phyloP scores from a whole-genome alignment of 2,113 vertebrate genomes.

The Sigmodon hispidus region DNA sequence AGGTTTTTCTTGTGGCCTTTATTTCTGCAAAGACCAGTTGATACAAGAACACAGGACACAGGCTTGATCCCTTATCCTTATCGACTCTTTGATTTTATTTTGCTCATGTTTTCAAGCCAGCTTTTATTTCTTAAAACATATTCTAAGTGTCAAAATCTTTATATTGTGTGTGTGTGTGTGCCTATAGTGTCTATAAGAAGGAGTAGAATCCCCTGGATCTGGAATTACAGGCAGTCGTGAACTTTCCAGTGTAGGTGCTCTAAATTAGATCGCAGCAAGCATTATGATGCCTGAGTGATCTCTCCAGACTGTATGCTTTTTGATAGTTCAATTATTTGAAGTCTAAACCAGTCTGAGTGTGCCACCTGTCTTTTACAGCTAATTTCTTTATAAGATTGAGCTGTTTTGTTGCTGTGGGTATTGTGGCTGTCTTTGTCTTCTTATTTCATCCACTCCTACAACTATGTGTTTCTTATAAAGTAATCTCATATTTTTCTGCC shows the following conservation, averaged over 20 bases:
- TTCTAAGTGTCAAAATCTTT: background rate
- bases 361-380: background rate
- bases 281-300: background rate
- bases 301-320: background rate
- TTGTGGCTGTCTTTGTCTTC: background rate
- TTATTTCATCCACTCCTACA: background rate
- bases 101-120: constrained; percentile 37
- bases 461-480: background rate
- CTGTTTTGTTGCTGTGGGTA: background rate
- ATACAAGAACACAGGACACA: background rate
- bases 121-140: constrained; percentile 7
- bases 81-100: background rate
- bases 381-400: constrained; percentile 23
- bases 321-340: background rate
- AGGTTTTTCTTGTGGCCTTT: background rate
- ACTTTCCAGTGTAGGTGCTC: no score
- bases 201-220: background rate
- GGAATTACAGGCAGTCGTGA: background rate
- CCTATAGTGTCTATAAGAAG: background rate
- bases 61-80: background rate
- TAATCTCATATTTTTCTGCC: background rate
- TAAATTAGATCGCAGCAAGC: background rate
- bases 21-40: background rate
- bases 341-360: background rate
- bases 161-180: background rate